phyloP scores from a whole-genome alignment of 1,140 invertebrate species.

The Aphelinus atriplicis region DNA sequence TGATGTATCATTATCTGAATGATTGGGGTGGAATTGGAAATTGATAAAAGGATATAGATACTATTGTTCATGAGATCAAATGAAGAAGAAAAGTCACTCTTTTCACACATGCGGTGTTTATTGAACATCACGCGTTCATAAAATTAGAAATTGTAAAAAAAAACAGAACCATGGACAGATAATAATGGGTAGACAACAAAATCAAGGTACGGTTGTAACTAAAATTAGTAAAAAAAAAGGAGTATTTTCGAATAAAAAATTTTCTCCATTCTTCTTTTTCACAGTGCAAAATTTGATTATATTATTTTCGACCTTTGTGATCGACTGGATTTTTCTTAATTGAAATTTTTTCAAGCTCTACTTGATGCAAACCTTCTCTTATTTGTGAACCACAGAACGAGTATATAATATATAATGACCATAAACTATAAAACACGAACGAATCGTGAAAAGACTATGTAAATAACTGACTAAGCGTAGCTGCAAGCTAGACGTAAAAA shows the following conservation, averaged over 20 bases:
- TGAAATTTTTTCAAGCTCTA: not conserved
- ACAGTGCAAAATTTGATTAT: not conserved
- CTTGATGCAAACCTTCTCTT: not conserved
- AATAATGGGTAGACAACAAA: conserved; percentile 23
- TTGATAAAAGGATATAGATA: too few species aligned
- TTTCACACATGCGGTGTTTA: conserved; percentile 18
- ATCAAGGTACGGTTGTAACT: conserved; percentile 20
- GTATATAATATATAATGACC: too few species aligned
- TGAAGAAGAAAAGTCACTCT: not conserved
- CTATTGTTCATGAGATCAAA: too few species aligned
- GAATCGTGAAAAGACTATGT: too few species aligned
- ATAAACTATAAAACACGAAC: too few species aligned
- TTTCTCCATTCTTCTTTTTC: not conserved
- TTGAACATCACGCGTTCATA: conserved; percentile 28
- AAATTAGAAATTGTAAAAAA: conserved; percentile 31
- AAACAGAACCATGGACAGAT: conserved; percentile 30
- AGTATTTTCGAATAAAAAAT: conserved; percentile 4
- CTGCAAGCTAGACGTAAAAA: conserved; percentile 4
- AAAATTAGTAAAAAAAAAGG: conserved; percentile 8
- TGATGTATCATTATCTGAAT: too few species aligned
- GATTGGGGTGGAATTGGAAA: too few species aligned
- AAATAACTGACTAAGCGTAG: conserved; percentile 16
- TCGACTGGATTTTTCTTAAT: not conserved
- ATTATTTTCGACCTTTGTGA: not conserved
- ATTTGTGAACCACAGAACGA: too few species aligned